phyloP scores from a whole-genome alignment of 2,888 invertebrate genomes.

The Campoplex capitator region DNA sequence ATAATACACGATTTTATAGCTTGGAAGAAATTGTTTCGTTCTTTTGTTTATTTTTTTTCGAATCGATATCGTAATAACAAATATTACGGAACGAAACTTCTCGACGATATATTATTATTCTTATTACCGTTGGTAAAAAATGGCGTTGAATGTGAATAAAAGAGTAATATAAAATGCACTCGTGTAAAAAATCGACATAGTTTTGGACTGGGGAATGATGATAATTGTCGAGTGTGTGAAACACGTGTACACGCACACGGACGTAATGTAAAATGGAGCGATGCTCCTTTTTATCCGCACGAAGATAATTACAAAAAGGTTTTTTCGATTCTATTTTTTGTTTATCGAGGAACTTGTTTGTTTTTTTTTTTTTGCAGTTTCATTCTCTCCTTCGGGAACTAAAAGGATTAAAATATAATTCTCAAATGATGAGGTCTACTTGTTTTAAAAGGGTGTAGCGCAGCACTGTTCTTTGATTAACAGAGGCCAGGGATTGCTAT shows the following conservation, averaged over 20 bases:
- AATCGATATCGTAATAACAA: conserved; percentile 37
- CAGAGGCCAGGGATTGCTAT: conserved; percentile 41
- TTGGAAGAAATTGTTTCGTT: conserved; percentile 39
- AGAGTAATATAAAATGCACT: conserved; percentile 58
- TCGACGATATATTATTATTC: conserved; percentile 34
- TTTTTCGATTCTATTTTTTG: conserved; percentile 27
- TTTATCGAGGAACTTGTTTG: conserved; percentile 59
- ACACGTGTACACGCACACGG: neutral
- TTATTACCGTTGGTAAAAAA: conserved; percentile 33
- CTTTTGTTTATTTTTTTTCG: neutral
- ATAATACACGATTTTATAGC: conserved; percentile 29
- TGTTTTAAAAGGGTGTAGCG: neutral
- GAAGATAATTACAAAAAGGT: conserved; percentile 35
- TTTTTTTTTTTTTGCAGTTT: conserved; percentile 46
- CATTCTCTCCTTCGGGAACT: conserved; percentile 49
- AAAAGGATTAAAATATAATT: neutral
- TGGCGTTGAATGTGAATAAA: conserved; percentile 21
- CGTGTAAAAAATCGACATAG: conserved; percentile 56
- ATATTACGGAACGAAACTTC: conserved; percentile 48
- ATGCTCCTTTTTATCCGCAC: conserved; percentile 9
- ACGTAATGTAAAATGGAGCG: conserved; percentile 1
- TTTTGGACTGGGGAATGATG: conserved; percentile 11
- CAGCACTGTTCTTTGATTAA: neutral
- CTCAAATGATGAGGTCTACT: neutral
- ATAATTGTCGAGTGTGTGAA: conserved; percentile 9